Conservation (phyloP, 2,113 vertebrate species). For the Rhegmatorhina hoffmannsi region DNA sequence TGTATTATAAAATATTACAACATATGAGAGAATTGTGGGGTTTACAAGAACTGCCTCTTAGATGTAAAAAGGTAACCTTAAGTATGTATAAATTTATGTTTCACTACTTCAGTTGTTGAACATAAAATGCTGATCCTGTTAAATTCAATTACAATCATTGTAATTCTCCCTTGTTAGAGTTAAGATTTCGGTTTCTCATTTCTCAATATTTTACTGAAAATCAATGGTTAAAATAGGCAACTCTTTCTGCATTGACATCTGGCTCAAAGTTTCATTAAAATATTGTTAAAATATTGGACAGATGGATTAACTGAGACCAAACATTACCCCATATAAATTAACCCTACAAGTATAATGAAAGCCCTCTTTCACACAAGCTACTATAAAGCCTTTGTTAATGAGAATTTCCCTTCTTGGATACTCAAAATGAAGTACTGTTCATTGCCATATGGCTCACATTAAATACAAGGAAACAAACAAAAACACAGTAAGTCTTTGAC, state of each 20-base stretch:
- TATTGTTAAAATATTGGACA: conserved; percentile 37
- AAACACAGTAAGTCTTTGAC: conserved; percentile 36
- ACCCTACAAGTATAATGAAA: conserved; percentile 44
- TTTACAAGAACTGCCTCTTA: background rate
- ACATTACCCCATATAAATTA: conserved; percentile 14
- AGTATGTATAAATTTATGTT: background rate
- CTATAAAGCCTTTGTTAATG: conserved; percentile 52
- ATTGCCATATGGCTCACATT: conserved; percentile 57
- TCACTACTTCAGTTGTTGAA: background rate
- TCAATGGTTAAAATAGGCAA: background rate
- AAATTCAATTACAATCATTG: background rate
- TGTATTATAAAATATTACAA: background rate
- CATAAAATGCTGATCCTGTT: background rate
- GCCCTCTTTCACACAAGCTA: conserved; percentile 35
- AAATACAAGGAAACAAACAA: conserved; percentile 60
- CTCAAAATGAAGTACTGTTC: conserved; percentile 51
- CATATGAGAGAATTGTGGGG: background rate
- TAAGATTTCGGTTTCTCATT: background rate
- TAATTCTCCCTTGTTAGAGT: background rate
- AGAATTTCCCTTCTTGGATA: conserved; percentile 17
- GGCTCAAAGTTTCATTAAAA: conserved; percentile 35
- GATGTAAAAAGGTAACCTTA: background rate
- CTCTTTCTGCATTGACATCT: background rate
- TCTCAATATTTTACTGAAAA: background rate
- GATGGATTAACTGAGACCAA: conserved; percentile 34